Base-by-base conservation (phyloP, 2,113 vertebrate species). In the Bos javanicus region DNA sequence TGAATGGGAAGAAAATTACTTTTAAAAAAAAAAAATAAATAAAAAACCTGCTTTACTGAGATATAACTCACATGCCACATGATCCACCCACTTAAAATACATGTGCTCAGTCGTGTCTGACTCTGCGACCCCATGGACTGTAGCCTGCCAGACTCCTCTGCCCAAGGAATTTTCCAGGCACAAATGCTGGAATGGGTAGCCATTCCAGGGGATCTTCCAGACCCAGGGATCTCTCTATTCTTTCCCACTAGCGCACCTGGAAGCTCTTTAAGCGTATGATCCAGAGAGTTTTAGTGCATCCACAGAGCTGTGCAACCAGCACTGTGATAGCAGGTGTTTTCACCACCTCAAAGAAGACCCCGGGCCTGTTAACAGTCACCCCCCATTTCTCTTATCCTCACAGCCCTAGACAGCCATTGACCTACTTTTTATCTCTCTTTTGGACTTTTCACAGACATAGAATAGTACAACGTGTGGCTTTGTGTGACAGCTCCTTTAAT, bases 251-350 rank as follows among this genome's bases (percentile, higher is more conserved):
- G n/a, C 2, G 2, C 67, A 23, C 67, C 67, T 71, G 67, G 19
- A 71, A 39, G 67, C 67, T 6, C 67, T 25, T 26, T 28, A 28
- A 5, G 57, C 28, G 19, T 6, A 1, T 23, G 67, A 5, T 6
- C 11, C 67, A 71, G 67, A 23, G 67, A 9, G 36, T 23, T 11
- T 21, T 11, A 6, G 26, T 11, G 46, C 10, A 17, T 19, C 28
- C 15, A 17, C 76, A 80, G 76, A 50, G 76, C 46, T 33, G 26
- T 30, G 76, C 26, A 1, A 6, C 26, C 2, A 0, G 1, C 76
- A 3, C 46, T 0, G 1, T 30, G 0, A 46, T 1, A 6, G 46
- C 67, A 23, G n/a, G 36, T 19, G 3, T 71, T 23, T 2, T 6
- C 67, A 23, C 9, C 67, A 11, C 64, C 64, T 36, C 64, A 36